phyloP scores from a whole-genome alignment of 2,888 invertebrate species.

The Muscina levida region DNA sequence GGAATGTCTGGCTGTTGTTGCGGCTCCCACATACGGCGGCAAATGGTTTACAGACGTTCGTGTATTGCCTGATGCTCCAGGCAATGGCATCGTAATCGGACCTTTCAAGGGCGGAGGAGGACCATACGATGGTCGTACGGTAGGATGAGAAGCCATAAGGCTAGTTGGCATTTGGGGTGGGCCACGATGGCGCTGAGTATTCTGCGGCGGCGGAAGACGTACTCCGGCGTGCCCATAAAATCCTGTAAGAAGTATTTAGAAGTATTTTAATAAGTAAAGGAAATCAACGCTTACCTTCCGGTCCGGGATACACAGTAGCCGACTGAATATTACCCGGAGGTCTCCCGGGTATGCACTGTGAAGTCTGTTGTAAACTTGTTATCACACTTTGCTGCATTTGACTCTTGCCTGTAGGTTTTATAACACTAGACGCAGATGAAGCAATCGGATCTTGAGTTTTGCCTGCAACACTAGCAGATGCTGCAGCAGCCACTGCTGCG shows the following conservation, averaged over 20 bases:
- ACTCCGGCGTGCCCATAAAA: slow-evolving; percentile 72
- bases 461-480: slow-evolving; percentile 49
- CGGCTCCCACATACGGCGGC: slow-evolving; percentile 63
- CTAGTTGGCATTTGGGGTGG: slow-evolving; percentile 67
- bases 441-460: slow-evolving; percentile 25
- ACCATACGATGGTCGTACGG: slow-evolving; percentile 77
- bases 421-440: slow-evolving; percentile 36
- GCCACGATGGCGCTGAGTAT: slow-evolving; percentile 69
- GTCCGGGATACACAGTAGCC: slow-evolving; percentile 69
- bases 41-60: slow-evolving; percentile 58
- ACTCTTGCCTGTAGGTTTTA: slow-evolving; percentile 43
- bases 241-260: slow-evolving; percentile 65
- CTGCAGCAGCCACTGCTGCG: slow-evolving; percentile 81
- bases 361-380: slow-evolving; percentile 82
- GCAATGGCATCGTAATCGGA: slow-evolving; percentile 68
- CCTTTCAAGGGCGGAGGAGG: slow-evolving; percentile 78
- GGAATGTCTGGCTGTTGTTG: slow-evolving; percentile 76
- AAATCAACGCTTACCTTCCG: slow-evolving; percentile 69
- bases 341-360: slow-evolving; percentile 60
- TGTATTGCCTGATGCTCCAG: slow-evolving; percentile 39
- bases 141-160: slow-evolving; percentile 65
- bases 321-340: slow-evolving; percentile 62
- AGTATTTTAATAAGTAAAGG: not conserved
- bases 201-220: slow-evolving; percentile 55
- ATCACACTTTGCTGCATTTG: slow-evolving; percentile 82